Percentiles rank a stretch among this genome's conserved stretches.
phyloP scores from a whole-genome alignment of 2,888 invertebrate genomes.

The Tanytarsus gracilentus region DNA sequence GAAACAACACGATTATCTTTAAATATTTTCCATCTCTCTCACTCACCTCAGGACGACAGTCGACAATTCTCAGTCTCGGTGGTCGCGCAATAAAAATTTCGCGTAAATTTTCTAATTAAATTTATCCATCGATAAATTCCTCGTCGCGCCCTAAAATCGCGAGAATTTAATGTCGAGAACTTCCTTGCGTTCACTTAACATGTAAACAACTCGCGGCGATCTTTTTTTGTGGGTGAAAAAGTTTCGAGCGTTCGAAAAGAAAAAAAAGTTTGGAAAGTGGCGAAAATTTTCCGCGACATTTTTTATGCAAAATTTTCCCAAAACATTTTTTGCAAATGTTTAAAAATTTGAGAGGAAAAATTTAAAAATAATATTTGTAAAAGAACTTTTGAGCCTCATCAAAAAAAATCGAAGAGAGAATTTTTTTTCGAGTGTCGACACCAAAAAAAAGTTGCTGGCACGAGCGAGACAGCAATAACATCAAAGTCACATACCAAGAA shows the following conservation, averaged over 20 bases:
- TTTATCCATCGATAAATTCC: slow-evolving; percentile 1
- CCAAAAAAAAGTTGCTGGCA: too few relatives aligned
- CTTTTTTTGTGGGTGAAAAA: not conserved
- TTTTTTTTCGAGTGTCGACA: too few relatives aligned
- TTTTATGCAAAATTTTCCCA: too few relatives aligned
- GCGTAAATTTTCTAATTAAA: not conserved
- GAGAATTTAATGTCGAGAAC: not conserved
- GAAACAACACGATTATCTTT: not conserved
- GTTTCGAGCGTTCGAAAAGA: not conserved
- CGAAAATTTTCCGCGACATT: not conserved
- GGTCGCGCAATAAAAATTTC: not conserved
- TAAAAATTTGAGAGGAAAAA: too few relatives aligned
- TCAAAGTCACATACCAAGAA: too few relatives aligned
- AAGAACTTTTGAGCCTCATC: too few relatives aligned
- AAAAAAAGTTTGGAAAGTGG: not conserved
- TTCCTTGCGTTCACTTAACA: slow-evolving; percentile 1
- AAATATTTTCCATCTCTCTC: not conserved
- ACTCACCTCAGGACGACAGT: not conserved
- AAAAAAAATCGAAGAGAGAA: too few relatives aligned
- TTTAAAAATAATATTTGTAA: too few relatives aligned
- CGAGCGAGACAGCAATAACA: too few relatives aligned
- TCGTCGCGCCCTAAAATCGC: not conserved
- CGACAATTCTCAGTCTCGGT: slow-evolving; percentile 4
- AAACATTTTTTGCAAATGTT: too few relatives aligned
- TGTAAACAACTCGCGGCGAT: not conserved